Evolutionary conservation across 2,113 vertebrate genomes (phyloP), one percentile per base, ranked within the genome.

Genomic region (Tenebrosternarchus preto): DNA sequence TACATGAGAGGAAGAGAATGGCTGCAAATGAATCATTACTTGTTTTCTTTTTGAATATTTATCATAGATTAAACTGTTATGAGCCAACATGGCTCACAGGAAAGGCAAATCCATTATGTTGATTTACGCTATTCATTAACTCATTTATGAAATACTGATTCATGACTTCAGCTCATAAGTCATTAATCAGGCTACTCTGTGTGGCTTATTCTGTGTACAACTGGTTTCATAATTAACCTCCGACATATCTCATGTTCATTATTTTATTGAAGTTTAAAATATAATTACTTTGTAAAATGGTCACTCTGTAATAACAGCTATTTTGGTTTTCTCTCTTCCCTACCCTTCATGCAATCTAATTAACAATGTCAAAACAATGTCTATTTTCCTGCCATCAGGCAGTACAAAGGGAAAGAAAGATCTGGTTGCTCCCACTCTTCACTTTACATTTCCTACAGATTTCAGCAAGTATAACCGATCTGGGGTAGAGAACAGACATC

Each of bases 71-170:
- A 77, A 31, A n/a, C 25, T 22, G 27, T 72, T 43, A 53, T 16
- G 60, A n/a, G 25, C 4, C 4, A 31, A 29, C 16, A 4, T 7
- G 56, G 57, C 31, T 72, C 9, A 8, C 19, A 43, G 15, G 57
- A 60, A 76, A 19, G 36, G 5, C 33, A 46, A 76, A 76, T 56
- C 15, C 4, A 6, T 24, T 73, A 22, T 72, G 57, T 6, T 56
- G 77, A 70, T 77, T 80, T 76, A 72, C 5, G 39, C 27, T 53
- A 59, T 67, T 60, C 19, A 69, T 64, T 80, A 71, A 80, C 39
- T 36, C 60, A 55, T 84, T 80, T 70, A 57, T 43, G 46, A 61
- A 68, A 72, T 69, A 50, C 43, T 50, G 43, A 50, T 50, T 50
- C 43, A 50, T 50, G 43, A 50, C 43, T 50, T 12, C 43, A 15